phyloP scores from a whole-genome alignment of 2,797 vertebrate genomes.

The Enteromius trimaculatus region DNA sequence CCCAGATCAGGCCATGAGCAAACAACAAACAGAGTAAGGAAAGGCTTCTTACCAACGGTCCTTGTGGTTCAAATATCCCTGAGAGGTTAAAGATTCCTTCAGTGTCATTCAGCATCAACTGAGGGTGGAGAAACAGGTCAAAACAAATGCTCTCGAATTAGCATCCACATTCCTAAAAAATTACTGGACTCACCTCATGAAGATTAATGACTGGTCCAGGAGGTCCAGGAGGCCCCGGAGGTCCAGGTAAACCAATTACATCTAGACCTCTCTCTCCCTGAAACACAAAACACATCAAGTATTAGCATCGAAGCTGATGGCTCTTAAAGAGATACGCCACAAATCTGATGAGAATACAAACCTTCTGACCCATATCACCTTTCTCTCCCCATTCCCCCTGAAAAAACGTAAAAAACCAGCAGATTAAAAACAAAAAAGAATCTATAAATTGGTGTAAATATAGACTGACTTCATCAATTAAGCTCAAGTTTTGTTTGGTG shows the following conservation, averaged over 20 bases:
- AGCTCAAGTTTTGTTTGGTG: background rate
- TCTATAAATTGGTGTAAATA: background rate
- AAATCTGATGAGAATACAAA: conserved; percentile 57
- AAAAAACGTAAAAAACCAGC: conserved; percentile 38
- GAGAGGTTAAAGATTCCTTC: conserved; percentile 83
- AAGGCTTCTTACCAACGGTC: conserved; percentile 79
- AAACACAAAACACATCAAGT: conserved; percentile 52
- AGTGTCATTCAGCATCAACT: conserved; percentile 88
- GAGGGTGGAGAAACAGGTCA: conserved; percentile 38
- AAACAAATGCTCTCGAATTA: background rate
- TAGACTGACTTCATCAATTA: background rate
- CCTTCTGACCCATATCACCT: conserved; percentile 88
- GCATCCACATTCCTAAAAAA: background rate
- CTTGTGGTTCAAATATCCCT: conserved; percentile 78
- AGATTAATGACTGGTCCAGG: conserved; percentile 79
- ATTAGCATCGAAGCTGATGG: background rate
- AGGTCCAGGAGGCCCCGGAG: conserved; percentile 87
- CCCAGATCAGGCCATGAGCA: no score
- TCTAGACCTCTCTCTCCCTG: conserved; percentile 88
- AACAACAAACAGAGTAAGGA: background rate
- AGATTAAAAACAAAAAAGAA: background rate
- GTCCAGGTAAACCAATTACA: conserved; percentile 79
- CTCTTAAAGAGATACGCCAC: conserved; percentile 11
- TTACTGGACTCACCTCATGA: conserved; percentile 73
- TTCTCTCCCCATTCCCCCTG: conserved; percentile 87